Base-by-base conservation (phyloP, 2,797 vertebrate genomes). In the Poeciliopsis presidionis region DNA sequence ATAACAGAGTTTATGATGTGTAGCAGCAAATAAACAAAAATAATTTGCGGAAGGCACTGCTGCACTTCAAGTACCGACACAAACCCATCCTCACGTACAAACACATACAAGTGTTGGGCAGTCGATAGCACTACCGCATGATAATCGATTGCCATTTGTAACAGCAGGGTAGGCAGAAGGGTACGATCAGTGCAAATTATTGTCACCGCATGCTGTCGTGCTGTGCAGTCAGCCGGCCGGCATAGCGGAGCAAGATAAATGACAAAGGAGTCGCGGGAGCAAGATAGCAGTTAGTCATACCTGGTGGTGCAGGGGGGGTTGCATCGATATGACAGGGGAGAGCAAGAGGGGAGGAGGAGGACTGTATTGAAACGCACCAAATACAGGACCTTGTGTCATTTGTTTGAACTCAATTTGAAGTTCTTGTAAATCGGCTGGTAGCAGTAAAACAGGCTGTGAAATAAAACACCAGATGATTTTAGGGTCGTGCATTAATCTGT, bases 141-240 rank as follows among this genome's bases (percentile, higher is more conserved):
- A 96, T 96, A 97, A 98, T 98, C 97, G 97, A 98, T 98, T 95
- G 96, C 96, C 96, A 96, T 97, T 97, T 97, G 97, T 95, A 97
- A 95, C 96, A 97, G 96, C 93, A 88, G 95, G 97, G 94, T 94
- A 90, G 96, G 95, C 96, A 96, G 96, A 96, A 93, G 93, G 96
- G 95, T 95, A 95, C 96, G 96, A 98, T 97, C 97, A 96, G 97
- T 95, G 96, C 96, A 96, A 97, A 97, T 98, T 96, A 98, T 96
- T 97, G 97, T 97, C 96, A 96, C 95, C 49, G 91, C 93, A 87
- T 82, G 95, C 94, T 90, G 94, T 90, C 94, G 89, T 92, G 95
- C 96, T 90, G 92, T 92, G 95, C 95, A 96, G 95, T 91, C 94
- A 96, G 94, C 93, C 95, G 91, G 95, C 91, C 95, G 59, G 89